Percentiles rank a stretch among this genome's conserved stretches.
Evolutionary conservation across 2,888 invertebrate species (phyloP).

Genomic region (Nasonovia ribisnigri): DNA sequence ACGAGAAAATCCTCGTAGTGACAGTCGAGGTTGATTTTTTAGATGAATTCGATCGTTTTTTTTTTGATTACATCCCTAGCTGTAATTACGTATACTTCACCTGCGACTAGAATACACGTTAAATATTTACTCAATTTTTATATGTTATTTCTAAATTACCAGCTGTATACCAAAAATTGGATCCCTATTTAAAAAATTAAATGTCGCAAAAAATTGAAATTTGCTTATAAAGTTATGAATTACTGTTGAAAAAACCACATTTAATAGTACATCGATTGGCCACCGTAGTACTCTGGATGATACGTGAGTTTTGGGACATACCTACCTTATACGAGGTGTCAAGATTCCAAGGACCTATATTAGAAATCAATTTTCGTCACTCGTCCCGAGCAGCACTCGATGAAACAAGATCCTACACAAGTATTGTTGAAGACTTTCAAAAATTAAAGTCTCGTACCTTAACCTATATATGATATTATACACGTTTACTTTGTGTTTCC

Average conservation of each 20-base stretch:
- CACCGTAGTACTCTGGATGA: background rate
- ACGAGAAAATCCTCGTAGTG: background rate
- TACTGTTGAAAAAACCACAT: background rate
- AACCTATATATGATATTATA: background rate
- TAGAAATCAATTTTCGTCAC: background rate
- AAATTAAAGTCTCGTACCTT: background rate
- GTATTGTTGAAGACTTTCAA: background rate
- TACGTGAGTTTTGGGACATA: background rate
- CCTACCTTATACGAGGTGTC: background rate
- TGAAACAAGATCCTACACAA: background rate
- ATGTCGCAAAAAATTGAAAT: background rate
- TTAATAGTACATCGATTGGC: background rate
- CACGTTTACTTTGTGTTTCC: rapidly evolving
- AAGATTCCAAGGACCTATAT: background rate
- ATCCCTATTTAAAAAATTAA: background rate
- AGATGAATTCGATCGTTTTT: background rate
- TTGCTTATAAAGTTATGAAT: background rate
- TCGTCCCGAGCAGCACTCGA: background rate
- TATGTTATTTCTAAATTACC: background rate
- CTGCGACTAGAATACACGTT: background rate
- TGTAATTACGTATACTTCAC: background rate
- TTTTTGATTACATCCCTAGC: background rate
- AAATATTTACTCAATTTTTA: background rate
- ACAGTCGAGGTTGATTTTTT: background rate
- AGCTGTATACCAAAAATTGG: background rate